phyloP scores from a whole-genome alignment of 2,113 vertebrate species.

The Orientallactaga bullata region DNA sequence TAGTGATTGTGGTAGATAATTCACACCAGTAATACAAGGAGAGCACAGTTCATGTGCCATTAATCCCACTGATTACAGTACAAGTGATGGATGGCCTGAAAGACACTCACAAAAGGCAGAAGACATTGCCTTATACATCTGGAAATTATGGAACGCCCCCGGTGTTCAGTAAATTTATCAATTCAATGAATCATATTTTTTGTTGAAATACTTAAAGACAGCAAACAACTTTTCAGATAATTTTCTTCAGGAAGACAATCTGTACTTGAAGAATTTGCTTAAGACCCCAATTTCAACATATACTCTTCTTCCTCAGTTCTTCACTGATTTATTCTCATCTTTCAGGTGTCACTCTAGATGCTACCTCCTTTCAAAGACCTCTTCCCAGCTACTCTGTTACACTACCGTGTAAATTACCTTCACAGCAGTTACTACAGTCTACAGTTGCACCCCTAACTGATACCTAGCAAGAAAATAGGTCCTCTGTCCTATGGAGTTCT shows the following conservation, averaged over 20 bases:
- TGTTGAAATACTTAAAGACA: not conserved
- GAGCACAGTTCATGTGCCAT: not conserved
- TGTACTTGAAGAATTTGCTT: slow-evolving; percentile 4
- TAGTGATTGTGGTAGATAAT: not conserved
- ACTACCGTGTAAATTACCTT: not conserved
- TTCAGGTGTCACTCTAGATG: not conserved
- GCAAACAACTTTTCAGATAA: not conserved
- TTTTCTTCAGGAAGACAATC: not conserved
- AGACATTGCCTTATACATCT: not conserved
- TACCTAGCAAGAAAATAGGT: not conserved
- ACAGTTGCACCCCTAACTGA: not conserved
- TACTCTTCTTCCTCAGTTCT: not conserved
- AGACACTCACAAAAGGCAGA: not conserved
- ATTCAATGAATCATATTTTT: not conserved
- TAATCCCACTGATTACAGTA: not conserved
- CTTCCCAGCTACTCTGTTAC: not conserved
- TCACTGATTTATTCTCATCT: not conserved
- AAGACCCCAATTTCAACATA: not conserved
- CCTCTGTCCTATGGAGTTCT: not conserved
- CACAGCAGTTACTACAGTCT: not conserved
- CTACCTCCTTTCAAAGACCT: not conserved
- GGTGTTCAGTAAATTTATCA: not conserved
- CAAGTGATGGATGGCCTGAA: not conserved
- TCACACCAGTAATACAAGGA: not conserved
- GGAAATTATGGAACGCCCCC: not conserved